Evolutionary conservation across 2,113 vertebrate species (phyloP).

Genomic region (Plestiodon gilberti): DNA sequence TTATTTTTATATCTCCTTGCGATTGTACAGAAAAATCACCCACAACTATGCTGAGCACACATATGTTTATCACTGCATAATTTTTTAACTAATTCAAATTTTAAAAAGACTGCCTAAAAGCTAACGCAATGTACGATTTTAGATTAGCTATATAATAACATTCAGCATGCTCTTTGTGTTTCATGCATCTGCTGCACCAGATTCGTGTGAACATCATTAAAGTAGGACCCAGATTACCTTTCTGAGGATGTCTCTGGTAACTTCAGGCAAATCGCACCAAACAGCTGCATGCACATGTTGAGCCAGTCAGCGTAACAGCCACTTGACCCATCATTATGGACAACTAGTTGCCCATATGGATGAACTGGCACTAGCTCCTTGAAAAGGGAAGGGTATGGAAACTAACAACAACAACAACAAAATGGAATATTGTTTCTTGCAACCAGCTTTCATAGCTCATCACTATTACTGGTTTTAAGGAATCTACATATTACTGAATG

Average conservation of each 20-base stretch:
- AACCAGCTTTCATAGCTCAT: no score
- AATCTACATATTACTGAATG: no score
- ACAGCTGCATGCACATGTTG: neutral
- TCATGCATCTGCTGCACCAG: neutral
- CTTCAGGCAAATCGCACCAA: no score
- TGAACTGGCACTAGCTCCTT: neutral
- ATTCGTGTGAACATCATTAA: no score
- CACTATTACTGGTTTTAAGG: no score
- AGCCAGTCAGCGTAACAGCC: neutral
- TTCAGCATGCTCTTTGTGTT: neutral
- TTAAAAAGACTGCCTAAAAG: neutral
- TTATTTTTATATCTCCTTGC: constrained; percentile 23
- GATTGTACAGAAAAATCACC: constrained; percentile 16
- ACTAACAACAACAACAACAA: no score
- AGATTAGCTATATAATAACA: neutral
- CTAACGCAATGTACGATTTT: neutral
- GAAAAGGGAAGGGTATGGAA: no score
- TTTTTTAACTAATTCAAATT: constrained; percentile 18
- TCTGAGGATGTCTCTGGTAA: neutral
- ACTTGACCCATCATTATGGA: neutral
- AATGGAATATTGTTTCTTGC: no score
- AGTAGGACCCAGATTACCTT: neutral
- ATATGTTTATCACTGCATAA: neutral
- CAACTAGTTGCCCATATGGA: neutral
- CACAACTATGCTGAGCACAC: neutral